phyloP scores from a whole-genome alignment of 2,797 vertebrate species.

The Dicrostonyx torquatus region DNA sequence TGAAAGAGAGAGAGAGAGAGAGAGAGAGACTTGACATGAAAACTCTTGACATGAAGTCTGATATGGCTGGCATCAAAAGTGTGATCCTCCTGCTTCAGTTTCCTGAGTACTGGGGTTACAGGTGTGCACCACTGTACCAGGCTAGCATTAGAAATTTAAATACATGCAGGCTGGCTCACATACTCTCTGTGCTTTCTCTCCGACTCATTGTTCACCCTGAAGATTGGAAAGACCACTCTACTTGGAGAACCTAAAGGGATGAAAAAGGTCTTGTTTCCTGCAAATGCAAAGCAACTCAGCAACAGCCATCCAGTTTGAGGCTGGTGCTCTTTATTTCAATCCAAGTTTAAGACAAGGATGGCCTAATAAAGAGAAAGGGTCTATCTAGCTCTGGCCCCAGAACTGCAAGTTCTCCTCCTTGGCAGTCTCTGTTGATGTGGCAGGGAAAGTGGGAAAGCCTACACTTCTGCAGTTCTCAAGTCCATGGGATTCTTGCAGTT shows the following conservation, averaged over 20 bases:
- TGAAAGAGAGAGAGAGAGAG: background rate
- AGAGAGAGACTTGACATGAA: background rate
- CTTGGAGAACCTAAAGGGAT: slow-evolving; percentile 49
- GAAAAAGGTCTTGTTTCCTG: slow-evolving; percentile 57
- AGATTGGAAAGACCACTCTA: slow-evolving; percentile 43
- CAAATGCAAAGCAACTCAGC: slow-evolving; percentile 65
- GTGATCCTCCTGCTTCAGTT: background rate
- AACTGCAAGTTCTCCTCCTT: slow-evolving; percentile 14
- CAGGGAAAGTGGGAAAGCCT: slow-evolving; percentile 22
- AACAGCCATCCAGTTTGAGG: slow-evolving; percentile 41
- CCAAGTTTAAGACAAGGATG: slow-evolving; percentile 65
- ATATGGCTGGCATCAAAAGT: background rate
- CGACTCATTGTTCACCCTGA: background rate
- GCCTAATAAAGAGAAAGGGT: slow-evolving; percentile 9
- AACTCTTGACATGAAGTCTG: background rate
- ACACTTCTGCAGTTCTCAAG: slow-evolving; percentile 43
- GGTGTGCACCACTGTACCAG: too few relatives aligned
- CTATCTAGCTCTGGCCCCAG: background rate
- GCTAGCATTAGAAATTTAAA: slow-evolving; percentile 17
- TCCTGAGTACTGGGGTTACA: background rate
- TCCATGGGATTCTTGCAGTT: slow-evolving; percentile 30
- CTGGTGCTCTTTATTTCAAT: slow-evolving; percentile 54
- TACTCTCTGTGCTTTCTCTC: background rate
- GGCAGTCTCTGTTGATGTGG: background rate
- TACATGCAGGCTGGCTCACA: background rate